phyloP scores from a whole-genome alignment of 1,140 invertebrate species.

The Ptiloglossa arizonensis region DNA sequence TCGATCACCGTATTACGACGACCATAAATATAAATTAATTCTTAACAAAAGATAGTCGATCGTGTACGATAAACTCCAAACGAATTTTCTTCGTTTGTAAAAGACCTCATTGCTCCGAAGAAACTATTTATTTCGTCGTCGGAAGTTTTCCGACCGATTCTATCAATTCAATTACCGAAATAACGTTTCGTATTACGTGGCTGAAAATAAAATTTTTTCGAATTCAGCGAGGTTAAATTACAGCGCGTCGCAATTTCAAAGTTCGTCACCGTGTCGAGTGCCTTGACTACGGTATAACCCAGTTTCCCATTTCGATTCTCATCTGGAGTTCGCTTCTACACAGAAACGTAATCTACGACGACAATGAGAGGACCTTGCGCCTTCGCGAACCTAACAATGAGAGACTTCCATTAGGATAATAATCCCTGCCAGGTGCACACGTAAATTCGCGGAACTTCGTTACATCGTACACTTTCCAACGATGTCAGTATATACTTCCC shows the following conservation, averaged over 20 bases:
- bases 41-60: too few relatives aligned
- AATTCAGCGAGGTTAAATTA: slow-evolving; percentile 6
- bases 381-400: slow-evolving; percentile 28
- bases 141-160: too few relatives aligned
- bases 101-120: too few relatives aligned
- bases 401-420: slow-evolving; percentile 49
- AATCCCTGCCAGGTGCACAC: background rate
- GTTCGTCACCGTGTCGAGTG: slow-evolving; percentile 15
- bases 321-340: slow-evolving; percentile 22
- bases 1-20: too few relatives aligned
- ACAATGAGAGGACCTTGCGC: slow-evolving; percentile 31
- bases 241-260: slow-evolving; percentile 17
- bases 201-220: background rate
- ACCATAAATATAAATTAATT: too few relatives aligned
- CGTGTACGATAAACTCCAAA: too few relatives aligned
- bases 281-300: slow-evolving; percentile 35
- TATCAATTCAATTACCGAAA: too few relatives aligned
- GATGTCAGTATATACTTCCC: background rate
- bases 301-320: slow-evolving; percentile 48
- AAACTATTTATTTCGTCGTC: too few relatives aligned
- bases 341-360: slow-evolving; percentile 40
- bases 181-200: too few relatives aligned
- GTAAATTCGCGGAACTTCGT: slow-evolving; percentile 14
- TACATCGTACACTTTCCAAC: background rate
- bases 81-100: too few relatives aligned